Evolutionary conservation across 2,888 invertebrate species (phyloP).

Genomic region (Phasia obesa): DNA sequence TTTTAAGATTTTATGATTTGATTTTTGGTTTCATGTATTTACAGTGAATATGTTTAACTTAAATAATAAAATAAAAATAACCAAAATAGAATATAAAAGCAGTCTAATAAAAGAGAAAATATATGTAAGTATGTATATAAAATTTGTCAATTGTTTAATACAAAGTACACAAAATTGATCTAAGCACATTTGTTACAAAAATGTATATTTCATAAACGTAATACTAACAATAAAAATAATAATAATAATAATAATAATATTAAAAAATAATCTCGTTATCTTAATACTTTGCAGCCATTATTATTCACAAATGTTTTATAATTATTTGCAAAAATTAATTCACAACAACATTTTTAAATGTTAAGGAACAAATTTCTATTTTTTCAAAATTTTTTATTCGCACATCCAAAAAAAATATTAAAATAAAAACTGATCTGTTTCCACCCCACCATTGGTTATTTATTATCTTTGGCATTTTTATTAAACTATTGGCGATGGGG

Average conservation of each 20-base stretch:
- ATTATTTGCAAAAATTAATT: constrained; percentile 41
- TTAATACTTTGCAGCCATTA: constrained; percentile 59
- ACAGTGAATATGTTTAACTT: constrained; percentile 28
- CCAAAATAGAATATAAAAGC: constrained; percentile 45
- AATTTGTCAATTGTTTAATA: constrained; percentile 30
- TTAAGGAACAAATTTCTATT: constrained; percentile 59
- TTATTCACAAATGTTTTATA: constrained; percentile 46
- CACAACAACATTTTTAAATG: constrained; percentile 50
- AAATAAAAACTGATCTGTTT: no score
- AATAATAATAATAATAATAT: not conserved
- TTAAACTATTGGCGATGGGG: constrained; percentile 79
- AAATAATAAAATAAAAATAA: constrained; percentile 16
- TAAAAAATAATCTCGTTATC: constrained; percentile 47
- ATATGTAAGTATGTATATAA: not conserved
- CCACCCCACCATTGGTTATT: no score
- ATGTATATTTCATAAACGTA: constrained; percentile 8
- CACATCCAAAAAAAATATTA: no score
- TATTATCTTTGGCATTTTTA: constrained; percentile 47
- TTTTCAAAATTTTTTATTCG: not conserved
- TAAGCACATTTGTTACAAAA: constrained; percentile 44
- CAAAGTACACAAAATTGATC: constrained; percentile 41
- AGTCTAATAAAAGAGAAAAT: constrained; percentile 42
- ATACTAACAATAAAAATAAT: constrained; percentile 1
- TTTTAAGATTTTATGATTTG: constrained; percentile 24
- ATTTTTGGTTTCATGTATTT: constrained; percentile 62